Evolutionary conservation across 2,888 invertebrate species (phyloP).

Genomic region (Priocnemis perturbator): DNA sequence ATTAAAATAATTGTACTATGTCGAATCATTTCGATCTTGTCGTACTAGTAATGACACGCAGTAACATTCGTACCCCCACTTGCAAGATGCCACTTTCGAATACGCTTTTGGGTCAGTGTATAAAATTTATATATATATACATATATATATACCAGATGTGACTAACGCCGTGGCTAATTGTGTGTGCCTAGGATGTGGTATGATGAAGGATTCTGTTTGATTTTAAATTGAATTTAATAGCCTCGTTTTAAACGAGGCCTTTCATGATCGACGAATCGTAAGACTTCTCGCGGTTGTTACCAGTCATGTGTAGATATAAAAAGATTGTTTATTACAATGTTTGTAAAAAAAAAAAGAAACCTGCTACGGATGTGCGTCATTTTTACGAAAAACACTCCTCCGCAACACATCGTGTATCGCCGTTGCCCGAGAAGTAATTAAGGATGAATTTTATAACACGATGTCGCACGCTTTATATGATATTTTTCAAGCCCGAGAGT

Average conservation of each 20-base stretch:
- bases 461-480: no score
- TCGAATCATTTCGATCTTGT: no score
- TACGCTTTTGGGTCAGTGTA: not conserved
- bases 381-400: not conserved
- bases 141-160: not conserved
- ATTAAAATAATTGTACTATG: no score
- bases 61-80: no score
- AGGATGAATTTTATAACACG: no score
- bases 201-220: not conserved
- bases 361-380: not conserved
- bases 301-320: slow-evolving; percentile 6
- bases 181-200: not conserved
- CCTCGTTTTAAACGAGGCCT: not conserved
- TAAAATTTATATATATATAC: not conserved
- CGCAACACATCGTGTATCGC: not conserved
- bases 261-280: slow-evolving; percentile 2
- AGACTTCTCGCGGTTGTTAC: slow-evolving; percentile 4
- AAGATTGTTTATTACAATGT: slow-evolving; percentile 13
- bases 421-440: no score
- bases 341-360: slow-evolving; percentile 13
- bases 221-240: not conserved
- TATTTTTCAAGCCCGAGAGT: no score
- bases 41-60: no score
- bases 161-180: not conserved
- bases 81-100: no score